Conservation (phyloP, 2,113 vertebrate genomes). For the Noturus placidus region DNA sequence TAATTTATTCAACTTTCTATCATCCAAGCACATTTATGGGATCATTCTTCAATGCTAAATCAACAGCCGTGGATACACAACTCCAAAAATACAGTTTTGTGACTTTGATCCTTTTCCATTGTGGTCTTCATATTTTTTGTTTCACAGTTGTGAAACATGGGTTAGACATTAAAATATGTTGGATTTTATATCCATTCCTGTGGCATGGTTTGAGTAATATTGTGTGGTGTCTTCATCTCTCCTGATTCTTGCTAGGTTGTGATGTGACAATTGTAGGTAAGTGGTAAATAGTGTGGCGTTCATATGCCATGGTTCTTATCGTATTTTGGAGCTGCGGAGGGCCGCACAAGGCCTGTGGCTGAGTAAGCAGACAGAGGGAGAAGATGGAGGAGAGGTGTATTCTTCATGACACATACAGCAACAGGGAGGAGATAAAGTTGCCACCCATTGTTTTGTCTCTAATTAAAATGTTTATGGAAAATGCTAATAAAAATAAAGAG, state of each 20-base stretch:
- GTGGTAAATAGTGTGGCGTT: background rate
- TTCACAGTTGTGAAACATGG: background rate
- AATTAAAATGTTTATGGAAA: conserved; percentile 51
- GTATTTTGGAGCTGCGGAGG: background rate
- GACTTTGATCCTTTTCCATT: no score
- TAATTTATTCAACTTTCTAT: no score
- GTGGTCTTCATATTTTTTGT: background rate
- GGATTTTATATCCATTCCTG: background rate
- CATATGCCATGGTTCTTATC: background rate
- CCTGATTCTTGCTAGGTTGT: background rate
- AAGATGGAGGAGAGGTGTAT: conserved; percentile 34
- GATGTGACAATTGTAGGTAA: background rate
- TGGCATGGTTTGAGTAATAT: background rate
- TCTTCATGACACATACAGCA: conserved; percentile 24
- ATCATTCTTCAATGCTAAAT: no score
- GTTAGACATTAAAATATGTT: background rate
- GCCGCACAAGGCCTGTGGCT: background rate
- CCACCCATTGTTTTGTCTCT: conserved; percentile 35
- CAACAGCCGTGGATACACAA: no score
- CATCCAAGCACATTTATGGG: no score
- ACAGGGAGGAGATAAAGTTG: conserved; percentile 22
- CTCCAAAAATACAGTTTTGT: no score
- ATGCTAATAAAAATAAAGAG: no score
- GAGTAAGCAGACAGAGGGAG: conserved; percentile 10
- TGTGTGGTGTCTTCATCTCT: background rate